Conservation (phyloP, 1,140 invertebrate species). For the Microplitis demolitor region DNA sequence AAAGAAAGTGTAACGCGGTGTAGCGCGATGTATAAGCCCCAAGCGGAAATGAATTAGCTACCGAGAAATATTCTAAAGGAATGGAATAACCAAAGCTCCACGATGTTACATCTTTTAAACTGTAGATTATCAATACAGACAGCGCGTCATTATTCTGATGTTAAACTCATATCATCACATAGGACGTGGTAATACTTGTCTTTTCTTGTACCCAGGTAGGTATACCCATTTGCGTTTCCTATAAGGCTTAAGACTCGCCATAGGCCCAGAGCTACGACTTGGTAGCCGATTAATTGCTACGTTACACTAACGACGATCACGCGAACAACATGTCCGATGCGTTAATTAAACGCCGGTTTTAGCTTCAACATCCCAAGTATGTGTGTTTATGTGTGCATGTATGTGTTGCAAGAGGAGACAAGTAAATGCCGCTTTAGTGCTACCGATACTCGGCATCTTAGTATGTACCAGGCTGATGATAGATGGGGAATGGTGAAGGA, state of each 20-base stretch:
- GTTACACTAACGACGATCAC: slow-evolving; percentile 33
- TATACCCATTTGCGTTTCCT: slow-evolving; percentile 12
- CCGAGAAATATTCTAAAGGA: neutral
- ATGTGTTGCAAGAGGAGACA: too few species aligned
- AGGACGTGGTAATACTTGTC: too few species aligned
- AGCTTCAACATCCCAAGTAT: neutral
- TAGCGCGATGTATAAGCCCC: slow-evolving; percentile 1
- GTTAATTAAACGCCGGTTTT: slow-evolving; percentile 10
- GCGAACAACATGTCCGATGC: slow-evolving; percentile 13
- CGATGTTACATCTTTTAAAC: too few species aligned
- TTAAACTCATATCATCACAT: neutral
- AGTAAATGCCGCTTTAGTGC: too few species aligned
- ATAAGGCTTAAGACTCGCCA: neutral
- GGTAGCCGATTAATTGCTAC: slow-evolving; percentile 33
- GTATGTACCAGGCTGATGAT: neutral
- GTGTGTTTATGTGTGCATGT: neutral
- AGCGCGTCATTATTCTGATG: neutral
- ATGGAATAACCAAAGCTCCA: neutral
- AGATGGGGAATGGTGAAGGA: too few species aligned
- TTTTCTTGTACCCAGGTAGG: neutral
- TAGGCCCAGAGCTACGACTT: neutral
- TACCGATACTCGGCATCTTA: neutral
- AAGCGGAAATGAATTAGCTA: slow-evolving; percentile 22
- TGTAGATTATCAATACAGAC: slow-evolving; percentile 24
- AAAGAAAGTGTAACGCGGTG: slow-evolving; percentile 15